Evolutionary conservation across 2,888 invertebrate species (phyloP).

Genomic region (Prosapia bicincta): DNA sequence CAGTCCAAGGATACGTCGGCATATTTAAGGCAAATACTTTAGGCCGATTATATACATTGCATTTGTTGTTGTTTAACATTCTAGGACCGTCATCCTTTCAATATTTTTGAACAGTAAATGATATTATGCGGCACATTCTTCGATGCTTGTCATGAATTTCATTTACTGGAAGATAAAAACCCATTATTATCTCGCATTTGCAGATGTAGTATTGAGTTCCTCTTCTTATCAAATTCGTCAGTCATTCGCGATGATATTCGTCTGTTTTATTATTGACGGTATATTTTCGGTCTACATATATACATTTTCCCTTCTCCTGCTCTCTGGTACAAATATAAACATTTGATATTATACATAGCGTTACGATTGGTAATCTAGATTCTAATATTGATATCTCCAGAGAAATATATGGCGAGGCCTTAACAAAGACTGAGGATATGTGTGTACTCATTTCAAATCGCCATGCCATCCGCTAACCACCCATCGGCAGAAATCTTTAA

Average conservation of each 20-base stretch:
- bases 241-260: no score
- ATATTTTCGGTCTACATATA: not conserved
- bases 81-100: constrained; percentile 40
- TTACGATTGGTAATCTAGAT: not conserved
- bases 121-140: constrained; percentile 41
- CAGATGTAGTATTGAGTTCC: constrained; percentile 31
- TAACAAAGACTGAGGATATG: not conserved
- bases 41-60: constrained; percentile 39
- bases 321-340: not conserved
- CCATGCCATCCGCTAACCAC: no score
- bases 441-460: no score
- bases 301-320: no score
- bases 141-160: constrained; percentile 44
- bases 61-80: constrained; percentile 36
- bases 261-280: not conserved
- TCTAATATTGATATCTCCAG: not conserved
- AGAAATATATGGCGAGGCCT: not conserved
- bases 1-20: constrained; percentile 19
- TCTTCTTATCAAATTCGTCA: not conserved
- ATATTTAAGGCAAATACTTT: constrained; percentile 14
- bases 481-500: no score
- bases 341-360: not conserved
- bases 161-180: constrained; percentile 42
- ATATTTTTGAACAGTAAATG: constrained; percentile 42
- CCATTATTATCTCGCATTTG: constrained; percentile 39